Base-by-base conservation (phyloP, 2,888 invertebrate species). In the Coelinius sp. region DNA sequence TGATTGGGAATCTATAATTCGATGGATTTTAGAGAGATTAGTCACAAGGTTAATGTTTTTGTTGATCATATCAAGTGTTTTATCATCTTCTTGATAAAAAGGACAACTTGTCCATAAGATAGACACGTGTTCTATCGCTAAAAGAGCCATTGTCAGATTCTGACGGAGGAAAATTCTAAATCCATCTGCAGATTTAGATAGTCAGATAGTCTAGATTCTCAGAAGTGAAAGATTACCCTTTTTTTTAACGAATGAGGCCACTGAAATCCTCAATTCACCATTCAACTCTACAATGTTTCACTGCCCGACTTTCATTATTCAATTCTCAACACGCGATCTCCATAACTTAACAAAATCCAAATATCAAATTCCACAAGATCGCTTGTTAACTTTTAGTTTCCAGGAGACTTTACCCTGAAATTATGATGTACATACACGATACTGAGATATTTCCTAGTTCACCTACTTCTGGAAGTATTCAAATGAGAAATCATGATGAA, bases 221-320 rank as follows among this genome's bases (percentile, higher is more conserved):
- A 14, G 17, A 49, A 49, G 17, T 14, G 6, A 3, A 1, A 14
- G 20, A 17, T 6, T 49, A 20, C 20, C 3, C 8, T 17, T 2
- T 49, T 49, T 14, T 20, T 20, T 49, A 8, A 59, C 31, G 59
- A 59, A 59, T 35, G 31, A 35, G 59, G 59, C 35, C 59, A 59
- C 25, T 31, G 35, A 7, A 17, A 35, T 17, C 59, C 35, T 59
- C 59, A 59, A 27, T 56, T 56, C 27, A 14, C 31, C 17, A 7
- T 27, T 8, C 27, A 56, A 14, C 31, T 27, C 27, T 5, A 14
- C 35, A 17, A 59, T 59, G 22, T 59, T 59, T 17, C 35, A 35
- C 17, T 10, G 35, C 17, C 35, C 59, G 59, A 59, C 59, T 35
- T 59, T 17, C 17, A 27, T 59, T 25, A 59, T 35, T 59, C 25